A percentile compares a stretch with the other conserved stretches of the same genome.
These are phyloP conservation scores for Zaprionus lachaisei DNA, from an alignment of 1,140 invertebrate genomes.

Conservation along the genomic window DNA sequence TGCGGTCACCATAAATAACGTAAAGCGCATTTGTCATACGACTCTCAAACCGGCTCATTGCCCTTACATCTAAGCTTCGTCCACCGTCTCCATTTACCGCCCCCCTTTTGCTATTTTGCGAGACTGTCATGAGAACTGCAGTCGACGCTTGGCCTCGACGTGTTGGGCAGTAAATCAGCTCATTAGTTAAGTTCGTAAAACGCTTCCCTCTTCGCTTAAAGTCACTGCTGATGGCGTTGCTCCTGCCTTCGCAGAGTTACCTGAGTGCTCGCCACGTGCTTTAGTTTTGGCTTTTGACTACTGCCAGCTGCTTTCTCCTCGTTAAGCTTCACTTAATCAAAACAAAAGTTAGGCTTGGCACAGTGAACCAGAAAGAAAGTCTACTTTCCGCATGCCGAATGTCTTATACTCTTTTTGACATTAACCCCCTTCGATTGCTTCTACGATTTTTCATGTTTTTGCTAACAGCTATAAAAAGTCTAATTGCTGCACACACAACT, in stretches of 20 bases:
- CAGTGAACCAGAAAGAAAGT: constrained; percentile 35
- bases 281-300: constrained; percentile 19
- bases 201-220: not conserved
- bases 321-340: constrained; percentile 84
- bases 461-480: too few relatives aligned
- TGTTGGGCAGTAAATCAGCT: constrained; percentile 80
- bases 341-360: constrained; percentile 70
- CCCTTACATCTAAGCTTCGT: not conserved
- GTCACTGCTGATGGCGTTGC: not conserved
- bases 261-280: constrained; percentile 29
- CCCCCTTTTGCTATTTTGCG: not conserved
- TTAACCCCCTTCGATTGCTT: too few relatives aligned
- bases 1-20: constrained; percentile 80
- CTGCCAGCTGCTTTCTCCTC: constrained; percentile 45
- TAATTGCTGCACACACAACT: too few relatives aligned
- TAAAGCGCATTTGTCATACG: constrained; percentile 76
- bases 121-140: constrained; percentile 45
- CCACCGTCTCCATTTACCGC: not conserved
- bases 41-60: constrained; percentile 34
- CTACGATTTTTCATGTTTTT: too few relatives aligned
- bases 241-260: constrained; percentile 2
- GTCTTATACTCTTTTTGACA: too few relatives aligned
- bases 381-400: too few relatives aligned
- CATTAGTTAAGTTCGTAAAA: constrained; percentile 78
- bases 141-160: constrained; percentile 57